Percentiles rank a stretch among this genome's conserved stretches.
These are phyloP conservation scores for Fistularia tabacaria DNA, from an alignment of 2,797 vertebrate genomes.

Conservation along the genomic window DNA sequence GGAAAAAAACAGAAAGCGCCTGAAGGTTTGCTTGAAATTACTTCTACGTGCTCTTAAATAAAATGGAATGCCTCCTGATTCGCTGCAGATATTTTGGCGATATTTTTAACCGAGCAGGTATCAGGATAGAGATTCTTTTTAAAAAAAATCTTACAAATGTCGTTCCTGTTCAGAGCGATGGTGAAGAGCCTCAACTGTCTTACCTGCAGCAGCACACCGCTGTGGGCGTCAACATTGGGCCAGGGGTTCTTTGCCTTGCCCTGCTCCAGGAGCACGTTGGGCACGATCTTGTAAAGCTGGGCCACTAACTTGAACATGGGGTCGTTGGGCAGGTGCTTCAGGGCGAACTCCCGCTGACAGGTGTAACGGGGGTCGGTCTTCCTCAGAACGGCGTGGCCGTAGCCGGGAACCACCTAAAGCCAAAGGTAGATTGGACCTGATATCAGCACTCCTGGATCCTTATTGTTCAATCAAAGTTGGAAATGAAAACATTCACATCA, in stretches of 20 bases:
- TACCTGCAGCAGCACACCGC: constrained; percentile 95
- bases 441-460: background rate
- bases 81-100: too few relatives aligned
- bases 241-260: constrained; percentile 99
- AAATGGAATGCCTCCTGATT: too few relatives aligned
- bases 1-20: too few relatives aligned
- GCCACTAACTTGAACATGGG: constrained; percentile 93
- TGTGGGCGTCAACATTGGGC: constrained; percentile 98
- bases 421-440: background rate
- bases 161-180: too few relatives aligned
- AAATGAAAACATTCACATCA: too few relatives aligned
- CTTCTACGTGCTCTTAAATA: too few relatives aligned
- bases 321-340: constrained; percentile 94
- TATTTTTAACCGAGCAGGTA: too few relatives aligned
- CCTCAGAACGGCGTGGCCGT: constrained; percentile 91
- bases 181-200: constrained; percentile 15
- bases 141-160: too few relatives aligned
- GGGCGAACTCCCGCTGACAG: constrained; percentile 94
- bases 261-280: constrained; percentile 93
- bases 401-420: constrained; percentile 89
- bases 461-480: too few relatives aligned
- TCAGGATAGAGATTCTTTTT: too few relatives aligned
- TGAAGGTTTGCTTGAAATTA: too few relatives aligned
- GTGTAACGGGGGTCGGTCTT: constrained; percentile 95
- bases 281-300: constrained; percentile 97